phyloP scores from a whole-genome alignment of 2,797 vertebrate species.

The Lacerta bilineata region DNA sequence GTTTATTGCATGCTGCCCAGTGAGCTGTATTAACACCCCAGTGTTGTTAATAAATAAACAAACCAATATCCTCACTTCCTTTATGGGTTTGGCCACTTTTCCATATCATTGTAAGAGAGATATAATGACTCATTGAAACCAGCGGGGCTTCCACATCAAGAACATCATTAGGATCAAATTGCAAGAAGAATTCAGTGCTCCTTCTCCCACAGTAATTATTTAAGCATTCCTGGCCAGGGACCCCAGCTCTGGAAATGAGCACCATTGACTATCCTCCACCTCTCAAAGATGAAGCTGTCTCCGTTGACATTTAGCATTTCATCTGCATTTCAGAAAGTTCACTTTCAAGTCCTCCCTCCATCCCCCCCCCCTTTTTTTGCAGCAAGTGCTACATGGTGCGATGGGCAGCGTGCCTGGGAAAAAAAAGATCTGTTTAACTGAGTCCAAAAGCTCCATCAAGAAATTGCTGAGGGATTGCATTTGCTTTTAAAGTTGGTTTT shows the following conservation, averaged over 20 bases:
- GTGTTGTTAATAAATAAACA: too few species aligned
- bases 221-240: not conserved
- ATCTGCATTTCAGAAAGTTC: conserved; percentile 32
- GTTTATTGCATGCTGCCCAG: too few species aligned
- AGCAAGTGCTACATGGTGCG: not conserved
- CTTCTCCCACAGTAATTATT: not conserved
- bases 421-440: conserved; percentile 32
- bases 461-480: conserved; percentile 16
- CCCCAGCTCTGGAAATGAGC: not conserved
- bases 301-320: not conserved
- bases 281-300: not conserved
- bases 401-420: conserved; percentile 14
- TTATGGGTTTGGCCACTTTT: not conserved
- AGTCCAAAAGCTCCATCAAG: conserved; percentile 16
- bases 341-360: not conserved
- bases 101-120: not conserved
- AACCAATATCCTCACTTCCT: too few species aligned
- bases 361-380: not conserved
- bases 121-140: not conserved
- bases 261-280: not conserved
- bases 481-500: not conserved
- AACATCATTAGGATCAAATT: not conserved
- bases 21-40: too few species aligned
- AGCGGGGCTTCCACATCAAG: not conserved
- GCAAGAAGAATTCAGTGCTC: not conserved